These are phyloP conservation scores for Pogonocherus hispidulus DNA, from an alignment of 2,888 invertebrate genomes.

Conservation along the genomic window DNA sequence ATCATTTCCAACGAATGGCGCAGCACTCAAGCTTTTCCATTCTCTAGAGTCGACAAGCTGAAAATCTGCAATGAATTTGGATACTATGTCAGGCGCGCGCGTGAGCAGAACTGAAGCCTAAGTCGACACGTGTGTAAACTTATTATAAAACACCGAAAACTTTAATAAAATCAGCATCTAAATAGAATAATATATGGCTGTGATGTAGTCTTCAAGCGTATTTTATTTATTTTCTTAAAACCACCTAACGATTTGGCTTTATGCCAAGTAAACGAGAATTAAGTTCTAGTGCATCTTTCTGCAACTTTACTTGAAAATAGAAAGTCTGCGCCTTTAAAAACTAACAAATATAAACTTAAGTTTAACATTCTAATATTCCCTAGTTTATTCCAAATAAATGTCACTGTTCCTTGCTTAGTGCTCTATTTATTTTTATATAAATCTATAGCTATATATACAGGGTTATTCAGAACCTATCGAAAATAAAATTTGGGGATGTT, in stretches of 20 bases:
- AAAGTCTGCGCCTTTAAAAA: background rate
- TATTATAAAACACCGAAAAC: conserved; percentile 19
- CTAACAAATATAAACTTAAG: background rate
- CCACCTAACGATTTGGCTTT: background rate
- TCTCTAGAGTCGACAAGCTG: conserved; percentile 68
- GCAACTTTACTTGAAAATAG: background rate
- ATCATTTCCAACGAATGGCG: conserved; percentile 67
- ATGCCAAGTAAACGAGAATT: background rate
- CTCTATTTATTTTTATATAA: too few relatives aligned
- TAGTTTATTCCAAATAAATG: too few relatives aligned
- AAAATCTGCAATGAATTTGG: conserved; percentile 70
- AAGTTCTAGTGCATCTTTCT: background rate
- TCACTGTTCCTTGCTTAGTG: too few relatives aligned
- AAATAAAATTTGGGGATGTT: too few relatives aligned
- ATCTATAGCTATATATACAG: too few relatives aligned
- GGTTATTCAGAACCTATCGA: too few relatives aligned
- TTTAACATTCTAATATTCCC: too few relatives aligned
- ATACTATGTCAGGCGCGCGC: conserved; percentile 62
- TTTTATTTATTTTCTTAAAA: background rate
- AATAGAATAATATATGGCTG: background rate
- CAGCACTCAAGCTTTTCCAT: conserved; percentile 66
- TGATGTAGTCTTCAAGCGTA: background rate
- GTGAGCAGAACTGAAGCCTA: conserved; percentile 55
- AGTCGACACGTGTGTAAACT: conserved; percentile 20
- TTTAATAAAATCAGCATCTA: background rate